Evolutionary conservation across 1,140 invertebrate species (phyloP).

Genomic region (Ruditapes philippinarum): DNA sequence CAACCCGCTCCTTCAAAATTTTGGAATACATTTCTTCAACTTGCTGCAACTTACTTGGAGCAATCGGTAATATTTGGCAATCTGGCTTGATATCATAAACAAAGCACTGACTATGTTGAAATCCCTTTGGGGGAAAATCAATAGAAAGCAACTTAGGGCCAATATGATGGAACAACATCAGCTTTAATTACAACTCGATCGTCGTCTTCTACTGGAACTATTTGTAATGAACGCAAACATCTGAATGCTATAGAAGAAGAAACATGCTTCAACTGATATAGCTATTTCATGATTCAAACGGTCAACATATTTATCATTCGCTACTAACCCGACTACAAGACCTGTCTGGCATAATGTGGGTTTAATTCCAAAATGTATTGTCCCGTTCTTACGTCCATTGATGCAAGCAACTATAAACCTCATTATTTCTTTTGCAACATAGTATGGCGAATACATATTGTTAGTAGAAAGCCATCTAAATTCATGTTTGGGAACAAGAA

Average conservation of each 20-base stretch:
- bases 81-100: not conserved
- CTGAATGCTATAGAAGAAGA: not conserved
- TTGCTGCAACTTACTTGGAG: not conserved
- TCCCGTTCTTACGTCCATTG: slow-evolving; percentile 27
- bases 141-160: not conserved
- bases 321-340: not conserved
- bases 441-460: not conserved
- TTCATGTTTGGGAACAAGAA: slow-evolving; percentile 23
- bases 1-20: not conserved
- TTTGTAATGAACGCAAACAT: not conserved
- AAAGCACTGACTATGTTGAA: not conserved
- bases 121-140: slow-evolving; percentile 6
- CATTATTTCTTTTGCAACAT: slow-evolving; percentile 6
- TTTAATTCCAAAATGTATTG: slow-evolving; percentile 47
- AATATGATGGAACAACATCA: slow-evolving; percentile 27
- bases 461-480: not conserved
- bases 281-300: slow-evolving; percentile 42
- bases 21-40: not conserved
- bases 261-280: not conserved
- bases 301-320: not conserved
- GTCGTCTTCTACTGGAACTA: slow-evolving; percentile 15
- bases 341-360: not conserved
- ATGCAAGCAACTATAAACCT: slow-evolving; percentile 17
- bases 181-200: not conserved
- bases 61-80: not conserved